Evolutionary conservation across 2,113 vertebrate species (phyloP).

Genomic region (Sorex araneus): DNA sequence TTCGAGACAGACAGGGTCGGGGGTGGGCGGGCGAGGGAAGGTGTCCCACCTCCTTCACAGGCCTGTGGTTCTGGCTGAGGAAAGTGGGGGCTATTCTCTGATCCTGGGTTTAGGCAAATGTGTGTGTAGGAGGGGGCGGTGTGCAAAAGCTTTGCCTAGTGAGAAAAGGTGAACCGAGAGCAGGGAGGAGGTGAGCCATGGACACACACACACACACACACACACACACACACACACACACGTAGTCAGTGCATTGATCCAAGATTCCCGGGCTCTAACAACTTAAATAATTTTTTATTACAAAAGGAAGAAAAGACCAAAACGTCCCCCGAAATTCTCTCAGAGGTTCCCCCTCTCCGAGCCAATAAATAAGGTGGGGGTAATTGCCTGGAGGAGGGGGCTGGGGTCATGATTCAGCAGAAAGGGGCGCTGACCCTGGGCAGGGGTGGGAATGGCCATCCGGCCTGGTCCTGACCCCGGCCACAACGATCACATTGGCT

Average conservation of each 20-base stretch:
- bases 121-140: neutral
- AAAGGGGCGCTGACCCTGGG: constrained; percentile 61
- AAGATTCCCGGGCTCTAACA: constrained; percentile 75
- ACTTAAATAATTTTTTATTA: constrained; percentile 88
- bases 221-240: too few relatives aligned
- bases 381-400: constrained; percentile 74
- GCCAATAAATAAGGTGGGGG: constrained; percentile 84
- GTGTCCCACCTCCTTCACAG: neutral
- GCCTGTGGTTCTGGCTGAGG: neutral
- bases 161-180: neutral
- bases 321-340: constrained; percentile 77
- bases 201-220: too few relatives aligned
- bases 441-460: constrained; percentile 6
- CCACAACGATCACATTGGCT: constrained; percentile 45
- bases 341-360: constrained; percentile 63
- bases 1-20: neutral
- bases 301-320: constrained; percentile 82
- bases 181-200: neutral
- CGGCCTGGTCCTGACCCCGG: neutral
- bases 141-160: neutral
- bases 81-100: neutral
- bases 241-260: neutral
- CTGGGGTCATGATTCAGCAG: constrained; percentile 69
- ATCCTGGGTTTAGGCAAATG: neutral
- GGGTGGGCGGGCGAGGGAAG: neutral